Evolutionary conservation across 2,797 vertebrate species (phyloP), one percentile per base, ranked within the genome.

Genomic region (Pseudomugil tenellus): DNA sequence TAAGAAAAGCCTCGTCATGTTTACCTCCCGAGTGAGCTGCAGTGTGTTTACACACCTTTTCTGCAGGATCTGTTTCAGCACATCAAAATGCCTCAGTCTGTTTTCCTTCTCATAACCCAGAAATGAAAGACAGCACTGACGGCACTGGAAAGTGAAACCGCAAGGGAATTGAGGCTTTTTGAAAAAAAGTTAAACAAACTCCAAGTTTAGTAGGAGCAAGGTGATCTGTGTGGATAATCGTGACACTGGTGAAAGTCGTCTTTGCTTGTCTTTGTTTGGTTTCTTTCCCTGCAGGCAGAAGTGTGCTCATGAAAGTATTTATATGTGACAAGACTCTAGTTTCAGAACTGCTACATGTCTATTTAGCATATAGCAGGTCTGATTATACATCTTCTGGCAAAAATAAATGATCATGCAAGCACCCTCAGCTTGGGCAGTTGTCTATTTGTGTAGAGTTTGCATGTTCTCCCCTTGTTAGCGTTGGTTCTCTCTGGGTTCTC

Each of bases 31-130:
- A 79, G 77, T 52, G 68, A 78, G 81, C 70, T 58, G 66, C 67
- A 21, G 59, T 81, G 76, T 89, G 79, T 89, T 92, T 83, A 84
- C 84, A 76, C 82, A 86, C 80, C 78, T 89, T 89, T 88, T 72
- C 76, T 65, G 41, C 72, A 74, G 77, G 75, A 91, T 76, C 55
- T 70, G 61, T 80, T 89, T 84, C 65, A 62, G 88, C 79, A 83
- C 82, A 83, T 87, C 83, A 84, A 85, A 88, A 69, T 14, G 58
- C 80, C 81, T 1, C 7, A 43, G 77, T 79, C 78, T 87, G 58
- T 88, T 85, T 85, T 84, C 64, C 70, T 58, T 77, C 76, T 53
- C 41, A 67, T 88, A 77, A 92, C 85, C 86, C 81, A 90, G 75
- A 86, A 86, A 88, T 85, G 74, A 85, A 85, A 82, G 76, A 83